Evolutionary conservation across 2,113 vertebrate species (phyloP).

Genomic region (Gymnobelideus leadbeateri): DNA sequence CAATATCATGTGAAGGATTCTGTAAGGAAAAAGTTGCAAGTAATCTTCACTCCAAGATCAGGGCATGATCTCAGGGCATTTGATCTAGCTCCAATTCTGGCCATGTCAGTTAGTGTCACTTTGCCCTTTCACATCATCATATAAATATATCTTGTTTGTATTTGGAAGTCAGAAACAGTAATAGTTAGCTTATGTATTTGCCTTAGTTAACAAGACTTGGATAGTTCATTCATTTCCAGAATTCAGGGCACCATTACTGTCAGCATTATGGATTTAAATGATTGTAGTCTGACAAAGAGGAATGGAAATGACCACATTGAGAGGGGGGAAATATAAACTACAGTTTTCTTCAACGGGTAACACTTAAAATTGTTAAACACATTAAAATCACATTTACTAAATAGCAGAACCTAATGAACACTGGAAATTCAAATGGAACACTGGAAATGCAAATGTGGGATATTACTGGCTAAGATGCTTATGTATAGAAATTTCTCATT

Average conservation of each 20-base stretch:
- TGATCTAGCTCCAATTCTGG: conserved; percentile 67
- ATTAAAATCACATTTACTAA: conserved; percentile 88
- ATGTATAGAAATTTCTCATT: conserved; percentile 76
- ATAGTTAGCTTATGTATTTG: conserved; percentile 80
- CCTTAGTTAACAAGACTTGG: conserved; percentile 71
- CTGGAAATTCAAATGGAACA: conserved; percentile 81
- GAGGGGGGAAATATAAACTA: conserved; percentile 61
- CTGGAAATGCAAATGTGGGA: conserved; percentile 77
- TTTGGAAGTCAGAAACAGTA: conserved; percentile 77
- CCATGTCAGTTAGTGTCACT: conserved; percentile 67
- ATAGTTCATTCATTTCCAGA: conserved; percentile 78
- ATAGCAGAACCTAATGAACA: conserved; percentile 85
- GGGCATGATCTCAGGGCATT: conserved; percentile 4
- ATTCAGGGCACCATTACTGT: conserved; percentile 77
- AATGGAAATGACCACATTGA: conserved; percentile 80
- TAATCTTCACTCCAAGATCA: conserved; percentile 58
- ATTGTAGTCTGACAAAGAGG: conserved; percentile 75
- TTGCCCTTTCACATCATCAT: conserved; percentile 67
- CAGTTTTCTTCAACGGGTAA: conserved; percentile 81
- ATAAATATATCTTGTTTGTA: conserved; percentile 77
- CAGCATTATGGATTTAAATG: conserved; percentile 82
- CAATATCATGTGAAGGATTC: conserved; percentile 3
- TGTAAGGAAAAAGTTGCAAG: conserved; percentile 42
- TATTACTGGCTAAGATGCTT: conserved; percentile 78
- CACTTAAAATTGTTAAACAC: conserved; percentile 84